Conservation (phyloP, 2,888 invertebrate species). For the Ormia ochracea region DNA sequence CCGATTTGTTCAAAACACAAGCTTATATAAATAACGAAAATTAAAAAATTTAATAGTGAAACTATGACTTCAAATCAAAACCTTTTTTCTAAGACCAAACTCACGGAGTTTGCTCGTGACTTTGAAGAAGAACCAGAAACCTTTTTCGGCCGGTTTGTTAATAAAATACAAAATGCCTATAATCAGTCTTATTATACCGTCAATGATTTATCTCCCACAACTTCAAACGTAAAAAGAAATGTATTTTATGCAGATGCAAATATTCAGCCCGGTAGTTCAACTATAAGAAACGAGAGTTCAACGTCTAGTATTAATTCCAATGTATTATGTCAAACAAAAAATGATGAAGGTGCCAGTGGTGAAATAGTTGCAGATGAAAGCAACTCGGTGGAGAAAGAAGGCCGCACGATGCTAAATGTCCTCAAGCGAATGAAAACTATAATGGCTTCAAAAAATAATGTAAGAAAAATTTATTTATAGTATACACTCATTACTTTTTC, state of each 20-base stretch:
- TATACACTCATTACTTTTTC: too few relatives aligned
- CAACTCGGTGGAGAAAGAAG: slow-evolving; percentile 70
- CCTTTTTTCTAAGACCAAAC: slow-evolving; percentile 81
- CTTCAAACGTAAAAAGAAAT: slow-evolving; percentile 66
- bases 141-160: slow-evolving; percentile 75
- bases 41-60: slow-evolving; percentile 47
- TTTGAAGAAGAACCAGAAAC: slow-evolving; percentile 77
- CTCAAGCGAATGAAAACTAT: slow-evolving; percentile 91
- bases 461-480: slow-evolving; percentile 78
- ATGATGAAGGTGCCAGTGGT: slow-evolving; percentile 15
- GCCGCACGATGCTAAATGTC: slow-evolving; percentile 87
- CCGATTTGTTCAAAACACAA: not conserved
- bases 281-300: slow-evolving; percentile 49
- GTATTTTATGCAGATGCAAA: slow-evolving; percentile 69
- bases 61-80: slow-evolving; percentile 75
- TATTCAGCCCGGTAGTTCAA: slow-evolving; percentile 29
- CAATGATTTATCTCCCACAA: slow-evolving; percentile 70
- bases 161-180: slow-evolving; percentile 76
- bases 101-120: slow-evolving; percentile 85
- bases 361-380: slow-evolving; percentile 66
- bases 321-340: slow-evolving; percentile 37
- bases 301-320: slow-evolving; percentile 48
- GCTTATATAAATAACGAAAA: slow-evolving; percentile 14
- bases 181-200: slow-evolving; percentile 76
- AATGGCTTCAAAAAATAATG: slow-evolving; percentile 87